phyloP scores from a whole-genome alignment of 2,797 vertebrate genomes.

The Alauda arvensis region DNA sequence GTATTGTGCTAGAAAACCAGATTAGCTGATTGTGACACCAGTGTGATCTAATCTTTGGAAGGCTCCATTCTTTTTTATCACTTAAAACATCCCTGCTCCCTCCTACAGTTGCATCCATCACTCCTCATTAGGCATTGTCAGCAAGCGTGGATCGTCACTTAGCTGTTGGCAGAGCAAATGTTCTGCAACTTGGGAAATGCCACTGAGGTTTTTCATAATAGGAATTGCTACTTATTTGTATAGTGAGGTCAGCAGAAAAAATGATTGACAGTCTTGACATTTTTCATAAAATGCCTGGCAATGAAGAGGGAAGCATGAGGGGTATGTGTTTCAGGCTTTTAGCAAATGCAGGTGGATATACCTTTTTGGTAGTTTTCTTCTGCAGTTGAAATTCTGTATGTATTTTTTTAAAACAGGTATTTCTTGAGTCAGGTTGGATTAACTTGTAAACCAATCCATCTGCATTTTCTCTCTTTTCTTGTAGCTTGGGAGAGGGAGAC shows the following conservation, averaged over 20 bases:
- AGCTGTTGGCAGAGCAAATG: constrained; percentile 29
- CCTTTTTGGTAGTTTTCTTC: not conserved
- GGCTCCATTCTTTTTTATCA: not conserved
- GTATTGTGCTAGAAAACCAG: not conserved
- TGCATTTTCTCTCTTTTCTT: not conserved
- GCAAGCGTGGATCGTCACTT: not conserved
- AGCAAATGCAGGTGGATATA: not conserved
- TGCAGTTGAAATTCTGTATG: not conserved
- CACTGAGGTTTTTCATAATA: not conserved
- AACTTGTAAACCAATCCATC: not conserved
- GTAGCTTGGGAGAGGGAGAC: not conserved
- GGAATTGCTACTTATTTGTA: not conserved
- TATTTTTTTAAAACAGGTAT: not conserved
- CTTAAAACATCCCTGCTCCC: not conserved
- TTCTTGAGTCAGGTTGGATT: not conserved
- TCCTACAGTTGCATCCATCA: not conserved
- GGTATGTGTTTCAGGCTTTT: not conserved
- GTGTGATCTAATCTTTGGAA: not conserved
- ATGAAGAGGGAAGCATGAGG: not conserved
- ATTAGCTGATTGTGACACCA: not conserved
- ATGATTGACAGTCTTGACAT: not conserved
- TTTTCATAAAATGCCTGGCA: not conserved
- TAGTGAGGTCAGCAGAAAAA: constrained; percentile 17
- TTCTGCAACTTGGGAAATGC: constrained; percentile 19
- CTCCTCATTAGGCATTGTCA: constrained; percentile 31